Percentiles rank a stretch among this genome's conserved stretches.
Evolutionary conservation across 2,113 vertebrate genomes (phyloP).

Genomic region (Hemibagrus wyckioides): DNA sequence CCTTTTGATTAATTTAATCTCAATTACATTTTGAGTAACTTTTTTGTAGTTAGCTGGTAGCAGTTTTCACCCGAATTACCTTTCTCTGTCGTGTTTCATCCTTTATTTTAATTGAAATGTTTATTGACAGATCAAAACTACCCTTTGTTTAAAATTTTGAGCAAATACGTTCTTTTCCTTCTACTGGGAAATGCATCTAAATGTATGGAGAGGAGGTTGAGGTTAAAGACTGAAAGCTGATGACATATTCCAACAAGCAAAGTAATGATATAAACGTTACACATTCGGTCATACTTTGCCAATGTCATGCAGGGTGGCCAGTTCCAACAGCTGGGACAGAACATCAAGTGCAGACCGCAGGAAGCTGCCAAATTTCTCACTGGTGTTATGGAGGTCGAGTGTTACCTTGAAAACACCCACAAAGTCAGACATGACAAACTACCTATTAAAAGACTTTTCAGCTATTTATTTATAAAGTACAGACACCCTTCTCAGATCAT

Average conservation of each 20-base stretch:
- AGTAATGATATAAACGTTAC: not conserved
- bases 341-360: slow-evolving; percentile 88
- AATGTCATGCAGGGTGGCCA: slow-evolving; percentile 93
- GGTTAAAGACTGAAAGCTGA: not conserved
- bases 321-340: slow-evolving; percentile 90
- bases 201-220: not conserved
- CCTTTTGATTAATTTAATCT: not conserved
- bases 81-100: not conserved
- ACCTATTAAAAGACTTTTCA: not conserved
- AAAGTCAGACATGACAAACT: not conserved
- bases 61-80: not conserved
- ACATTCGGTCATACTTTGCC: slow-evolving; percentile 81
- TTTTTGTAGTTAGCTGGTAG: not conserved
- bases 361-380: slow-evolving; percentile 95
- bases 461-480: not conserved
- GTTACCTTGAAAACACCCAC: slow-evolving; percentile 79
- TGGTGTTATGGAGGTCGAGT: slow-evolving; percentile 89
- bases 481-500: not conserved
- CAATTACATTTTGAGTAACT: not conserved
- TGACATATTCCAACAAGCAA: not conserved
- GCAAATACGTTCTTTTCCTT: not conserved
- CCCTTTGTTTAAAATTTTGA: not conserved
- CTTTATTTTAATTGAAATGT: not conserved
- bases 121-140: not conserved
- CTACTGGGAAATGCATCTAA: not conserved